Percentiles rank a stretch among this genome's conserved stretches.
Evolutionary conservation across 2,797 vertebrate genomes (phyloP).

Genomic region (Pelodytes ibericus): DNA sequence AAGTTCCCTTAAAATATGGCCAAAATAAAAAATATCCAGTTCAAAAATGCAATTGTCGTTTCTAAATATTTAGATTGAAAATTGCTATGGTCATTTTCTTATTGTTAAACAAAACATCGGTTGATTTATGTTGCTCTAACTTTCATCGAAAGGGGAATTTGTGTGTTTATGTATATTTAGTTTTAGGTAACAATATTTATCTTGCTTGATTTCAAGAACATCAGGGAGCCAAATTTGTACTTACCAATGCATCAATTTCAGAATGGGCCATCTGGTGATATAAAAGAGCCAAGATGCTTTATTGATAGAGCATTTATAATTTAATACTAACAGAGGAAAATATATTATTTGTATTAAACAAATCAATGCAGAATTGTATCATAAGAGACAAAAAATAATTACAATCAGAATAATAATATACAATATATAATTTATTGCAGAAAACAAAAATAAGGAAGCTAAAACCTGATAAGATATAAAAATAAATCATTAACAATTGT

Average conservation of each 20-base stretch:
- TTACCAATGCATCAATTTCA: constrained; percentile 54
- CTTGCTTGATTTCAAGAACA: constrained; percentile 50
- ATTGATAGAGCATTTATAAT: constrained; percentile 55
- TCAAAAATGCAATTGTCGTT: neutral
- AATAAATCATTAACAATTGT: no score
- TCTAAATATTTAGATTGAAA: constrained; percentile 8
- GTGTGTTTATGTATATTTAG: constrained; percentile 38
- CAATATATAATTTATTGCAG: neutral
- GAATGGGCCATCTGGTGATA: constrained; percentile 53
- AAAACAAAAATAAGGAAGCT: neutral
- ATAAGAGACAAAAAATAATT: neutral
- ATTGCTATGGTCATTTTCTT: neutral
- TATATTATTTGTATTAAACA: constrained; percentile 32
- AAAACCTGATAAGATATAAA: neutral
- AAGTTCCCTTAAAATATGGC: neutral
- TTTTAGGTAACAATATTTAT: constrained; percentile 50
- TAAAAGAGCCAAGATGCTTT: constrained; percentile 53
- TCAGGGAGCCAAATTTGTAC: constrained; percentile 46
- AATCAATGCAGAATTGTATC: neutral
- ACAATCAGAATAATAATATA: neutral
- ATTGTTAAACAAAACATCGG: constrained; percentile 5
- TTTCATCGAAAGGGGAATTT: constrained; percentile 20
- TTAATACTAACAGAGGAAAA: constrained; percentile 45
- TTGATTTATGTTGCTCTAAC: constrained; percentile 28
- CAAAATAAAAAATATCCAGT: neutral